These are phyloP conservation scores for Palythoa grandiflora DNA, from an alignment of 92 coral and sea anemone species.

Conservation along the genomic window DNA sequence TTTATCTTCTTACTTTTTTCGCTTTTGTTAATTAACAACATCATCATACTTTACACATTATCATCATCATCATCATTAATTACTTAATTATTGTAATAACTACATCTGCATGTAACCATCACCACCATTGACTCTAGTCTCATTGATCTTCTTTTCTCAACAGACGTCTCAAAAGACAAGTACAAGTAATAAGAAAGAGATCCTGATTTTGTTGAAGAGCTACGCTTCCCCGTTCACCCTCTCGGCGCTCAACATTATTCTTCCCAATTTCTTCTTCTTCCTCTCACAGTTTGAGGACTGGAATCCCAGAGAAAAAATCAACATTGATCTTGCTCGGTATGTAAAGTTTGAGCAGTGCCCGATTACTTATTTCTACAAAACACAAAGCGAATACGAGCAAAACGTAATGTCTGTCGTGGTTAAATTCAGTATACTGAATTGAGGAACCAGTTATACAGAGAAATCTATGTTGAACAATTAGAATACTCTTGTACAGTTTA, in stretches of 20 bases:
- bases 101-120: neutral
- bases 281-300: conserved; percentile 85
- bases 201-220: conserved; percentile 62
- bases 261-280: conserved; percentile 78
- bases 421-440: too few relatives aligned
- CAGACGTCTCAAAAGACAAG: conserved; percentile 70
- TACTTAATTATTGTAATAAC: neutral
- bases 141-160: neutral
- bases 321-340: conserved; percentile 77
- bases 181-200: conserved; percentile 54
- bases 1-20: too few relatives aligned
- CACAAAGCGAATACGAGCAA: too few relatives aligned
- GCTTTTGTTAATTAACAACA: too few relatives aligned
- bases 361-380: too few relatives aligned
- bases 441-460: too few relatives aligned
- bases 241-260: conserved; percentile 68
- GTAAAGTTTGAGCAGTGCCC: neutral
- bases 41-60: too few relatives aligned
- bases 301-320: conserved; percentile 80
- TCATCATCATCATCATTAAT: neutral
- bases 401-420: too few relatives aligned
- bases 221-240: conserved; percentile 85
- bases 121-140: neutral
- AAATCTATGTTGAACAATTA: too few relatives aligned
- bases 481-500: too few relatives aligned